Evolutionary conservation across 2,888 invertebrate species (phyloP), one percentile per base, ranked within the genome.

Genomic region (Idaea biselata): DNA sequence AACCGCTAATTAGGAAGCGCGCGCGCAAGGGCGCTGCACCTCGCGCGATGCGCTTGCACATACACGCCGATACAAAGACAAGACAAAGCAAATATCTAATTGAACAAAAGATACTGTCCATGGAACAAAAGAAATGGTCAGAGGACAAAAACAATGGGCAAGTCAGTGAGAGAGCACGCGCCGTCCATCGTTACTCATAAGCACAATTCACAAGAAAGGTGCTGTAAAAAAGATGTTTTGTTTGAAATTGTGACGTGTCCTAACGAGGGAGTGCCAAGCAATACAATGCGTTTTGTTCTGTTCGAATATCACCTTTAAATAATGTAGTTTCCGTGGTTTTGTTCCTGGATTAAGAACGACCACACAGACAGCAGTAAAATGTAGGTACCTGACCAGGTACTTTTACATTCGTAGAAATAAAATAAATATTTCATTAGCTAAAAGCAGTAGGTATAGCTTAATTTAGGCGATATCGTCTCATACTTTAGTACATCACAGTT

Each of bases 1-100:
- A 74, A 74, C 76, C 84, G 82, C 86, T 91, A 90, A 91, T 90
- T 91, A 89, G 88, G 87, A 89, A 87, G 85, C 84, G 88, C 86
- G 79, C 83, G 85, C 85, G 84, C 88, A 88, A 86, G 86, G 83
- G 86, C 88, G 85, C 84, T 87, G 88, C 88, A 87, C 83, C 80
- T 78, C 75, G 73, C 73, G 77, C 78, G 78, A 76, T 79, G 83
- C 69, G 68, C 69, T 16, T 63, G 69, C 68, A 71, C 67, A 68
- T 65, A 60, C 58, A 60, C 56, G 18, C 65, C 83, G 81, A 79
- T 79, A 81, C 76, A 74, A 78, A 77, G 71, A 72, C 70, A 65
- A 62, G 81, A 82, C 82, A 83, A 84, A 81, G 82, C 25, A 81
- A 79, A 79, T 76, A 33, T 18, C 18, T 18, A 70, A 68, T 69